A percentile compares a stretch with the other conserved stretches of the same genome.
phyloP scores from a whole-genome alignment of 1,140 invertebrate species.

The Ips typographus region DNA sequence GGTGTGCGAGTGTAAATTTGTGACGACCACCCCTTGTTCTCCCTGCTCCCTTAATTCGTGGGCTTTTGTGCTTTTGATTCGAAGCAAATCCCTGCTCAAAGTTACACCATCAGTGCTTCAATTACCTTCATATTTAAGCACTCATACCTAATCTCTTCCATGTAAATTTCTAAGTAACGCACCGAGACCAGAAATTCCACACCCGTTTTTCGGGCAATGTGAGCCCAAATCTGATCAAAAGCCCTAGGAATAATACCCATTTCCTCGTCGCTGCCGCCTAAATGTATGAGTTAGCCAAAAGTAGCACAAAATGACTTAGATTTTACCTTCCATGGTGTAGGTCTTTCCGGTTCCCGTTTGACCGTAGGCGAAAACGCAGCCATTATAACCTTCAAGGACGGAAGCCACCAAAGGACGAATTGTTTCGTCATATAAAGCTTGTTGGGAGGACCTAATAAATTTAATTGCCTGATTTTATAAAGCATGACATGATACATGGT shows the following conservation, averaged over 20 bases:
- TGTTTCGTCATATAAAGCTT: conserved; percentile 93
- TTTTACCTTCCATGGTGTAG: conserved; percentile 90
- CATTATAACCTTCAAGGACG: conserved; percentile 94
- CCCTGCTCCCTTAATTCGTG: conserved; percentile 70
- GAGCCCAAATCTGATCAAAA: conserved; percentile 94
- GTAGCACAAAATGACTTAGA: neutral
- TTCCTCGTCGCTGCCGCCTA: conserved; percentile 38
- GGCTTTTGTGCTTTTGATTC: conserved; percentile 73
- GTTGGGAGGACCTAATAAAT: conserved; percentile 73
- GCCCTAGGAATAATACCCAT: conserved; percentile 91
- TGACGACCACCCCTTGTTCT: conserved; percentile 88
- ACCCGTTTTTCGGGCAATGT: conserved; percentile 82
- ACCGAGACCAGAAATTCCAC: conserved; percentile 90
- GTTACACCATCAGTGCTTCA: conserved; percentile 1
- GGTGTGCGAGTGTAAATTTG: conserved; percentile 85
- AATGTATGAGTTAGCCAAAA: neutral
- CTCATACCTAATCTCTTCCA: conserved; percentile 73
- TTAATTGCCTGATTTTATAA: too few species aligned
- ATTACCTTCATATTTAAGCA: neutral
- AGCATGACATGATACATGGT: too few species aligned
- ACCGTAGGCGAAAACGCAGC: conserved; percentile 96
- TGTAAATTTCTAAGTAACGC: conserved; percentile 94
- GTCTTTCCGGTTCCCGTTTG: conserved; percentile 67
- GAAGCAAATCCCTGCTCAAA: conserved; percentile 75
- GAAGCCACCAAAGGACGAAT: conserved; percentile 94